Base-by-base conservation (phyloP, 2,888 invertebrate genomes). In the Villa cingulata region DNA sequence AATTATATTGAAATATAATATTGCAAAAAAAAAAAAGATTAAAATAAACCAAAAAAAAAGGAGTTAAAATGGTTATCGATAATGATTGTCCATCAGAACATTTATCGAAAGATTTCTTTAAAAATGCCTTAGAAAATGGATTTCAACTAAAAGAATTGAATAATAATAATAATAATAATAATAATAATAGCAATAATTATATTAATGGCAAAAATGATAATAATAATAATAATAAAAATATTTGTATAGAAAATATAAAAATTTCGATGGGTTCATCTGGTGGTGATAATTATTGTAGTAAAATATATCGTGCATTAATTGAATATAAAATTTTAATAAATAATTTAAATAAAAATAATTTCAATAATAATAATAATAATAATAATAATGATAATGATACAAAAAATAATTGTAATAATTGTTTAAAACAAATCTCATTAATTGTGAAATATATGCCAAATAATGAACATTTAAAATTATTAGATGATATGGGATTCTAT, bases 271-370 rank as follows among this genome's bases (percentile, higher is more conserved):
- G 64, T 1, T 61, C 56, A 41, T 59, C 59, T 12, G 64, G 63
- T 3, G 67, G 67, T 15, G 68, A 68, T 46, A 68, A 68, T 43
- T 68, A 68, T 47, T 63, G 64, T 53, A 68, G 67, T 41, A 62
- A 63, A 41, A 68, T 68, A 46, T 68, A 68, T 52, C 59, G 67
- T 3, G 63, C 61, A 12, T n/a, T 16, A n/a, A 16, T 36, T 36
- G 29, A 32, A 12, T 32, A 32, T 32, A 9, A 32, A 32, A 12
- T 32, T 12, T 12, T 12, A 32, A n/a, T n/a, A n/a, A n/a, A n/a
- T n/a, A n/a, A n/a, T n/a, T n/a, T n/a, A n/a, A n/a, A n/a, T n/a
- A n/a, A n/a, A n/a, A 10, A 27, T 27, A 2, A 27, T 27, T 10
- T 9, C 10, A 2, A 27, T 27, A 27, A 27, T 27, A 27, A 27